A percentile compares a stretch with the other conserved stretches of the same genome.
These are phyloP conservation scores for Coturnix japonica DNA, from an alignment of 2,113 vertebrate genomes.

Conservation along the genomic window DNA sequence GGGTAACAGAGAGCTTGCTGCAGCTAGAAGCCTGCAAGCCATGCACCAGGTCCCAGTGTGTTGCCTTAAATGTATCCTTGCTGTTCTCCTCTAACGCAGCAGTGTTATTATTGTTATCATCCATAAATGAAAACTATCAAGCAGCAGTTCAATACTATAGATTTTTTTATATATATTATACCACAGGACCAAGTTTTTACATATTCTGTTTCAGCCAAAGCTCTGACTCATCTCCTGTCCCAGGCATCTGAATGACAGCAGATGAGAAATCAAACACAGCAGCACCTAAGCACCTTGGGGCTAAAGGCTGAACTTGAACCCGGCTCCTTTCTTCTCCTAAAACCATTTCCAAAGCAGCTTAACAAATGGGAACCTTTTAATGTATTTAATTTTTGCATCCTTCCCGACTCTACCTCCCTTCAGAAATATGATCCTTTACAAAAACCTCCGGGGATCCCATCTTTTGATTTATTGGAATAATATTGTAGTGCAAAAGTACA, in stretches of 20 bases:
- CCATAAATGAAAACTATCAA: background rate
- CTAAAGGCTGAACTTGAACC: constrained; percentile 4
- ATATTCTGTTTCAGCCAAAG: background rate
- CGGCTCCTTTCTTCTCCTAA: background rate
- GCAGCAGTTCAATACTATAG: background rate
- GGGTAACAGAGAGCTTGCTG: background rate
- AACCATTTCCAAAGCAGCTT: background rate
- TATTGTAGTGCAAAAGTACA: constrained; percentile 23
- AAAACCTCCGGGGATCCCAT: constrained; percentile 17
- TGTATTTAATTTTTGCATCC: background rate
- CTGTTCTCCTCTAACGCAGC: background rate
- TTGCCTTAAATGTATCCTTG: background rate
- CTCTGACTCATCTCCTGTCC: background rate
- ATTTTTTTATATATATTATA: background rate
- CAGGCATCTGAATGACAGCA: accelerated
- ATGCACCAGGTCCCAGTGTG: background rate
- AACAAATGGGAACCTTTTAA: background rate
- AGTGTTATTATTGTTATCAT: background rate
- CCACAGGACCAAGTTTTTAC: background rate
- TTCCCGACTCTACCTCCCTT: background rate
- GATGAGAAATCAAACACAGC: constrained; percentile 15
- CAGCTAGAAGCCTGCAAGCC: background rate
- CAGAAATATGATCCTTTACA: constrained; percentile 47
- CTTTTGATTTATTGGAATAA: constrained; percentile 66
- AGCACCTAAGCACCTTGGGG: background rate